Evolutionary conservation across 2,888 invertebrate genomes (phyloP).

Genomic region (Clanis bilineata): DNA sequence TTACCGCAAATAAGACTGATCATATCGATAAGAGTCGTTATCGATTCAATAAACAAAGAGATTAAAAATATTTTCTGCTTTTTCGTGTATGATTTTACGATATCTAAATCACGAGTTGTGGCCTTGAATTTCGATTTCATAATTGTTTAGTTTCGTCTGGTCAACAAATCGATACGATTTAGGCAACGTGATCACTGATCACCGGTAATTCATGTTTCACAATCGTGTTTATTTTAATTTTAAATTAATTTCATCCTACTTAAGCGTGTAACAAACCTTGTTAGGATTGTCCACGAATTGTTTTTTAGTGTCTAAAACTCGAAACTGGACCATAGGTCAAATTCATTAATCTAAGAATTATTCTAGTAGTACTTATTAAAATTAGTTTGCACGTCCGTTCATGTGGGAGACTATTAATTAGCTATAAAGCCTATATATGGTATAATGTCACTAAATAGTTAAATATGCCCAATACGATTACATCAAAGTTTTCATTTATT

Average conservation of each 20-base stretch:
- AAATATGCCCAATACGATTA: too few relatives aligned
- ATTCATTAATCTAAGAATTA: too few relatives aligned
- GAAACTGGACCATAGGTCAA: too few relatives aligned
- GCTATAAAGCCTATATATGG: too few relatives aligned
- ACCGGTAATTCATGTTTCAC: background rate
- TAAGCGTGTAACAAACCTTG: background rate
- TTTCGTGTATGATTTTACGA: background rate
- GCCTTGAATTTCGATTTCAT: constrained; percentile 14
- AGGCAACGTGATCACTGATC: background rate
- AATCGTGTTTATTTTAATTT: background rate
- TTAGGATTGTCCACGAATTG: background rate
- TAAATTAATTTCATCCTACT: background rate
- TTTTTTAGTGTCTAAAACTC: background rate
- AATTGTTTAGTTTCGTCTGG: background rate
- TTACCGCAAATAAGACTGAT: background rate
- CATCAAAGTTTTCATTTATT: too few relatives aligned
- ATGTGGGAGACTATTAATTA: too few relatives aligned
- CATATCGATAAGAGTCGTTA: background rate
- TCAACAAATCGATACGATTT: background rate
- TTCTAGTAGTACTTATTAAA: too few relatives aligned
- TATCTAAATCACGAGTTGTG: background rate
- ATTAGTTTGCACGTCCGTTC: too few relatives aligned
- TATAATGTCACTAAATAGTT: too few relatives aligned
- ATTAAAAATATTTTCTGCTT: background rate
- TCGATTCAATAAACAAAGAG: background rate